phyloP scores from a whole-genome alignment of 2,797 vertebrate genomes.

The Crypturellus tataupa region DNA sequence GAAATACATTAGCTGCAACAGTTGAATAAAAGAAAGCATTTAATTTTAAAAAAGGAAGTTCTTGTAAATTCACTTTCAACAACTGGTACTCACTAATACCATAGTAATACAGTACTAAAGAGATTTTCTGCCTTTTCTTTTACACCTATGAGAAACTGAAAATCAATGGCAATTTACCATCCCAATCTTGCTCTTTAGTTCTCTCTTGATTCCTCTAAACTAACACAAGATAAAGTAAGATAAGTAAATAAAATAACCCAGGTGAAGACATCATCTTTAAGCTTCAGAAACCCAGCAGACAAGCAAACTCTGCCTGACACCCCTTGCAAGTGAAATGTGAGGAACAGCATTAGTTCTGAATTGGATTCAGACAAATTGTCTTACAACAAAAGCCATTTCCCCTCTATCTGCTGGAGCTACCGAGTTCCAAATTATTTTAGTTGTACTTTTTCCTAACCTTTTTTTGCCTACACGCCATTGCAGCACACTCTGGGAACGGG shows the following conservation, averaged over 20 bases:
- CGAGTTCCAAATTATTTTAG: not conserved
- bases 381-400: not conserved
- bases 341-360: not conserved
- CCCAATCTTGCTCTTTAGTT: not conserved
- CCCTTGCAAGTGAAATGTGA: not conserved
- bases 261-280: not conserved
- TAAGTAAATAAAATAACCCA: not conserved
- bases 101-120: not conserved
- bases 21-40: constrained; percentile 53
- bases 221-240: not conserved
- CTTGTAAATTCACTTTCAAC: constrained; percentile 32
- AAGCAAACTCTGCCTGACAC: not conserved
- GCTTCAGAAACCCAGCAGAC: not conserved
- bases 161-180: constrained; percentile 17
- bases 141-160: not conserved
- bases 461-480: not conserved
- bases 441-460: not conserved
- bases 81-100: not conserved
- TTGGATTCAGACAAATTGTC: not conserved
- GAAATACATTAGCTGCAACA: constrained; percentile 29
- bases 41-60: constrained; percentile 36
- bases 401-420: not conserved
- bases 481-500: not conserved
- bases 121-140: not conserved
- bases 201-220: not conserved